phyloP scores from a whole-genome alignment of 2,113 vertebrate species.

The Tupaia chinensis region DNA sequence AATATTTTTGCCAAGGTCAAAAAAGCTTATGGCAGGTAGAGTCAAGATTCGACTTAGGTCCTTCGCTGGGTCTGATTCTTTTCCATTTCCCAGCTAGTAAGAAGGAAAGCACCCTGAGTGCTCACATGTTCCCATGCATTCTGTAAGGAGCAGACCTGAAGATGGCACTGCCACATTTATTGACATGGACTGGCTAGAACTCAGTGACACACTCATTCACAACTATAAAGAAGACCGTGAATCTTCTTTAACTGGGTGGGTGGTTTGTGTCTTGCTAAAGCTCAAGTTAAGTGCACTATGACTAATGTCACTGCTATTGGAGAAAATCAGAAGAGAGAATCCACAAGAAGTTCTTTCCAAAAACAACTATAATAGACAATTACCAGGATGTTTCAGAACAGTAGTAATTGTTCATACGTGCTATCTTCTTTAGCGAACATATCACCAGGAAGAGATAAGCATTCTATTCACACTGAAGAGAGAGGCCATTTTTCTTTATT shows the following conservation, averaged over 20 bases:
- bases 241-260: background rate
- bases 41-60: background rate
- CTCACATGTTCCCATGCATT: too few species aligned
- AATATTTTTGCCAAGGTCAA: slow-evolving; percentile 12
- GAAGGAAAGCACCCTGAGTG: background rate
- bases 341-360: background rate
- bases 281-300: background rate
- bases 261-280: background rate
- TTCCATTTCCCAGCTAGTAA: background rate
- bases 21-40: background rate
- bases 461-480: background rate
- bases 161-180: background rate
- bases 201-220: background rate
- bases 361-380: background rate
- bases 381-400: background rate
- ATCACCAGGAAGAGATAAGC: background rate
- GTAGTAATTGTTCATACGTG: background rate
- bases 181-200: background rate
- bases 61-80: background rate
- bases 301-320: background rate
- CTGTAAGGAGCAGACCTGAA: background rate
- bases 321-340: background rate
- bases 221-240: background rate
- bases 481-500: background rate
- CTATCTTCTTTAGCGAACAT: background rate